These are phyloP conservation scores for Dryococelus australis DNA, from an alignment of 2,888 invertebrate genomes.

Conservation along the genomic window DNA sequence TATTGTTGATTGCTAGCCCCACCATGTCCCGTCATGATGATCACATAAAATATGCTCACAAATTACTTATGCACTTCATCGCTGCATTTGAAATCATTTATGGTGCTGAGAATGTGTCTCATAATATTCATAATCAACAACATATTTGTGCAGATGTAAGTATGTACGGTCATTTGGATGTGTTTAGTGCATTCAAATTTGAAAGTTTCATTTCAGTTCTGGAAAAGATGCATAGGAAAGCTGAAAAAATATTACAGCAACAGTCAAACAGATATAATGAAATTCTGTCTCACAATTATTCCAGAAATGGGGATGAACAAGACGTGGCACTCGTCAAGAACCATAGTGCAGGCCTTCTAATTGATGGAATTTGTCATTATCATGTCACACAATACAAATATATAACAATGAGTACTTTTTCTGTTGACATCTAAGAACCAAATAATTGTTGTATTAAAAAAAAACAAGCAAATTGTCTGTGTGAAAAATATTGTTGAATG, in stretches of 20 bases:
- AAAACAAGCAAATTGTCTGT: no score
- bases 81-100: background rate
- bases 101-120: background rate
- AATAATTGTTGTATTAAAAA: no score
- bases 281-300: no score
- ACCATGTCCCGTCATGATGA: background rate
- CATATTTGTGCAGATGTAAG: slow-evolving; percentile 44
- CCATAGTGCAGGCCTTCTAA: no score
- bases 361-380: no score
- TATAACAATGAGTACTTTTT: no score
- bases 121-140: background rate
- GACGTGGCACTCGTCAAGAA: no score
- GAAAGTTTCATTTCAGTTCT: slow-evolving; percentile 46
- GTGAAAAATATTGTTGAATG: no score
- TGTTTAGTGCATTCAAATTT: slow-evolving; percentile 48
- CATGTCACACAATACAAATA: no score
- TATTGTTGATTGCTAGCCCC: no score
- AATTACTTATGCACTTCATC: background rate
- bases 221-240: slow-evolving; percentile 37
- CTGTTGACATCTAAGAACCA: no score
- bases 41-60: background rate
- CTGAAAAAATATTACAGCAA: slow-evolving; percentile 41
- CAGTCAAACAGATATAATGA: background rate
- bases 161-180: slow-evolving; percentile 46
- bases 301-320: no score